Conservation (phyloP, 2,797 vertebrate genomes). For the Apodemus agrarius region DNA sequence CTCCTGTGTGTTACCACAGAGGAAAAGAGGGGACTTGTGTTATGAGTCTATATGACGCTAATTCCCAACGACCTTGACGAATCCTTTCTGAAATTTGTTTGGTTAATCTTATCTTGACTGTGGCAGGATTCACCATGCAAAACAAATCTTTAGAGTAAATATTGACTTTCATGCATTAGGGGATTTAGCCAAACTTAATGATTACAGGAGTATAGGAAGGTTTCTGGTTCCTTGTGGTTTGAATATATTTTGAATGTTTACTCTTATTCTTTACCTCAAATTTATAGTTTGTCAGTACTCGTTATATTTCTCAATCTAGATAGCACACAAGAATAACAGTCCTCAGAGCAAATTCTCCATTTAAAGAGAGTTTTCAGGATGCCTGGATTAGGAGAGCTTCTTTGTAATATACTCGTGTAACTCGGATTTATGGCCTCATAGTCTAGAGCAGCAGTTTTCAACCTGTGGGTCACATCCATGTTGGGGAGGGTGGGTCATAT, state of each 20-base stretch:
- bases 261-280: neutral
- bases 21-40: neutral
- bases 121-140: neutral
- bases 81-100: neutral
- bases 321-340: neutral
- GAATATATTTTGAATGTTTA: neutral
- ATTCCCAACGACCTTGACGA: neutral
- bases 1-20: neutral
- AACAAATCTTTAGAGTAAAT: neutral
- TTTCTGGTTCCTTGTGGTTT: neutral
- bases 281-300: neutral
- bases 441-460: neutral
- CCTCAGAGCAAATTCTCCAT: neutral
- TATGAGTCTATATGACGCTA: neutral
- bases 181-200: neutral
- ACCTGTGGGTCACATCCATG: neutral
- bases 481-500: neutral
- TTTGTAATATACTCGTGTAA: neutral
- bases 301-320: neutral
- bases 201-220: neutral
- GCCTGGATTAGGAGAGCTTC: neutral
- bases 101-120: neutral
- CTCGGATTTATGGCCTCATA: too few relatives aligned
- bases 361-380: neutral
- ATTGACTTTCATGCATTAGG: neutral